phyloP scores from a whole-genome alignment of 2,797 vertebrate species.

The Falco naumanni region DNA sequence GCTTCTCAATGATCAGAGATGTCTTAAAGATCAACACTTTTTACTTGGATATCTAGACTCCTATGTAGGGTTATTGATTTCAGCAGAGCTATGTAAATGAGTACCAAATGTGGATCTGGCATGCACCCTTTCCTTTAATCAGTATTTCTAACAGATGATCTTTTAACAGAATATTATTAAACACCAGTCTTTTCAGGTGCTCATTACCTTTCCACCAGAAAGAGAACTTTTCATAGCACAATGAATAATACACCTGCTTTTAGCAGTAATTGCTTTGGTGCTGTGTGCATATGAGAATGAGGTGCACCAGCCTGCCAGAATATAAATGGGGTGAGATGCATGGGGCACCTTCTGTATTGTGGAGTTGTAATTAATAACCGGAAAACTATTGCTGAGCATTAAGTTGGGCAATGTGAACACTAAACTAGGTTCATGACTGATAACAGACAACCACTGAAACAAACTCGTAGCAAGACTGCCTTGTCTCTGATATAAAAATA shows the following conservation, averaged over 20 bases:
- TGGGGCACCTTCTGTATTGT: background rate
- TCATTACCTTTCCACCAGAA: constrained; percentile 42
- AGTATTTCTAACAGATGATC: constrained; percentile 5
- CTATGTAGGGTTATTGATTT: background rate
- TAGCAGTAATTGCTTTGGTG: constrained; percentile 51
- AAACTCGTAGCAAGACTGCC: background rate
- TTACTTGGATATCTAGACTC: background rate
- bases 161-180: constrained; percentile 45
- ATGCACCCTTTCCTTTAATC: constrained; percentile 19
- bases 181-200: constrained; percentile 47
- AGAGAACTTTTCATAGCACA: background rate
- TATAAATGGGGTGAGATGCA: background rate
- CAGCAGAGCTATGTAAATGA: background rate
- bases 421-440: background rate
- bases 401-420: background rate
- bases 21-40: background rate
- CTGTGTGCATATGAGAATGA: background rate
- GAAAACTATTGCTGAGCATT: background rate
- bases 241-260: constrained; percentile 41
- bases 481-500: background rate
- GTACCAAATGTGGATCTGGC: background rate
- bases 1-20: background rate
- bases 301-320: background rate
- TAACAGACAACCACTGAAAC: background rate
- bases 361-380: constrained; percentile 24